A percentile compares a stretch with the other conserved stretches of the same genome.
Conservation (phyloP, 2,113 vertebrate genomes). For the Beaufortia kweichowensis region DNA sequence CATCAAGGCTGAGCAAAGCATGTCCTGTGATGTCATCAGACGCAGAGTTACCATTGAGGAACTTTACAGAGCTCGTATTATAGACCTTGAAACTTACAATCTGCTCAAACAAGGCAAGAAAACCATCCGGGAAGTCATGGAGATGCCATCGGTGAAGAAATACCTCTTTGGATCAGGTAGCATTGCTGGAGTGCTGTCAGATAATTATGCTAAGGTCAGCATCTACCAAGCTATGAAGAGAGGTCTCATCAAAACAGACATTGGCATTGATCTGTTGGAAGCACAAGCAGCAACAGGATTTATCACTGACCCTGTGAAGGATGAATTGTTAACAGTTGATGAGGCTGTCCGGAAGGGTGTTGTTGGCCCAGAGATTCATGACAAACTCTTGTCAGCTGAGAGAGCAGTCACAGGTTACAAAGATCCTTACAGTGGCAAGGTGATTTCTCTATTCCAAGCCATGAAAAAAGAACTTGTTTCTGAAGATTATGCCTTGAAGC, state of each 20-base stretch:
- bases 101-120: constrained; percentile 85
- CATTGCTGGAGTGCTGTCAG: constrained; percentile 86
- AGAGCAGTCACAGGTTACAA: constrained; percentile 93
- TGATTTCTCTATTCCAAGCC: constrained; percentile 94
- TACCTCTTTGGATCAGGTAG: constrained; percentile 90
- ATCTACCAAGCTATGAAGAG: constrained; percentile 92
- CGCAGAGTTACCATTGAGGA: constrained; percentile 82
- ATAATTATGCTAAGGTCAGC: constrained; percentile 79
- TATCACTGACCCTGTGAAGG: constrained; percentile 85
- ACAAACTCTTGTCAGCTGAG: constrained; percentile 91
- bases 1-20: constrained; percentile 77
- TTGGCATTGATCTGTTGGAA: constrained; percentile 87
- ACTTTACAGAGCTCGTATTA: constrained; percentile 77
- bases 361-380: constrained; percentile 92
- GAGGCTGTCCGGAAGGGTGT: constrained; percentile 93
- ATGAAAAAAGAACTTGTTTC: constrained; percentile 93
- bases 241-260: constrained; percentile 81
- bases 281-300: constrained; percentile 96
- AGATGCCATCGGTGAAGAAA: constrained; percentile 78
- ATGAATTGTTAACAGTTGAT: constrained; percentile 87
- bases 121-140: constrained; percentile 84
- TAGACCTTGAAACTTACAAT: constrained; percentile 82
- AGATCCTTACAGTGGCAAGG: constrained; percentile 92
- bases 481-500: constrained; percentile 85
- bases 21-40: constrained; percentile 84